These are phyloP conservation scores for Epinotia demarniana DNA, from an alignment of 2,888 invertebrate genomes.

Conservation along the genomic window DNA sequence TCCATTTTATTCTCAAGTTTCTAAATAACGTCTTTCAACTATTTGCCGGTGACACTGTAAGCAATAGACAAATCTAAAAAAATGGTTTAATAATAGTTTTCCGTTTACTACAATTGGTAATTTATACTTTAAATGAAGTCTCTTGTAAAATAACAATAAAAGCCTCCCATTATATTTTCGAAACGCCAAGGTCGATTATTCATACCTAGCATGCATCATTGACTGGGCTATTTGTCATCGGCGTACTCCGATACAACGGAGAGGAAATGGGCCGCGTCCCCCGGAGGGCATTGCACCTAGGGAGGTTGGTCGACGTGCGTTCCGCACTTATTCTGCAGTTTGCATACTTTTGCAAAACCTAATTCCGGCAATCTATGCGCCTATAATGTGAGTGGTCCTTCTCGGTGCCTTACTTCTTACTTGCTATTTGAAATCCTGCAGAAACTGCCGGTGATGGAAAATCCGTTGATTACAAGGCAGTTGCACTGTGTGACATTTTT, in stretches of 20 bases:
- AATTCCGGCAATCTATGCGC: not conserved
- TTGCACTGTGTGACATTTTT: not conserved
- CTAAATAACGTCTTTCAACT: not conserved
- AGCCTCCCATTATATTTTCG: conserved; percentile 21
- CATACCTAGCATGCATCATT: conserved; percentile 36
- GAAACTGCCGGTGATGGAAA: not conserved
- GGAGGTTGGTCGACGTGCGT: conserved; percentile 9
- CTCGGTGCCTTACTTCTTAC: not conserved
- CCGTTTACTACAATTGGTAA: not conserved
- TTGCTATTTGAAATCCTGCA: not conserved
- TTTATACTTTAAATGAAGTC: not conserved
- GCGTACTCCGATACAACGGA: conserved; percentile 2
- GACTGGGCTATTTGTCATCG: conserved; percentile 39
- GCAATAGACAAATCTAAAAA: not conserved
- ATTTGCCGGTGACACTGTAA: not conserved
- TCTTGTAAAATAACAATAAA: not conserved
- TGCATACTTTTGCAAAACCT: not conserved
- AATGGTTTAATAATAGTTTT: not conserved
- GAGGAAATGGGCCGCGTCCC: conserved; percentile 37
- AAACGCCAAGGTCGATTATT: conserved; percentile 24
- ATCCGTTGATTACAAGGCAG: not conserved
- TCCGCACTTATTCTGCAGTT: not conserved
- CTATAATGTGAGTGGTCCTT: not conserved
- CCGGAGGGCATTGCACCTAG: conserved; percentile 15
- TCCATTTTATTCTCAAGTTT: not conserved